Evolutionary conservation across 2,797 vertebrate species (phyloP).

Genomic region (Typhlichthys eigenmanni): DNA sequence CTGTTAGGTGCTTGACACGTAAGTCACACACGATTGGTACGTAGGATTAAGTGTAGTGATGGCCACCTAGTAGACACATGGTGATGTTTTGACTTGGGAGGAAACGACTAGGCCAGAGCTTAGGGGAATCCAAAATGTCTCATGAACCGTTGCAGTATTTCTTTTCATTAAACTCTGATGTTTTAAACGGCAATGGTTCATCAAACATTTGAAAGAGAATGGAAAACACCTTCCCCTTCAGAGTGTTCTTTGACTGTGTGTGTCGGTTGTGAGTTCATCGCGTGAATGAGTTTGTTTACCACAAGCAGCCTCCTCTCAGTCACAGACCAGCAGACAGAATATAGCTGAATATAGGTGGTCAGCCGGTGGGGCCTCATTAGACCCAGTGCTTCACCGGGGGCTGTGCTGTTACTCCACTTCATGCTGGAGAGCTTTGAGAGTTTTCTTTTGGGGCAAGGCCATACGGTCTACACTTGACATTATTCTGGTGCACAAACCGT

Average conservation of each 20-base stretch:
- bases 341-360: slow-evolving; percentile 22
- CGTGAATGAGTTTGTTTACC: background rate
- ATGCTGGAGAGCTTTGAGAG: slow-evolving; percentile 25
- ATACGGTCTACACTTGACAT: slow-evolving; percentile 35
- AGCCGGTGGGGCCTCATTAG: slow-evolving; percentile 30
- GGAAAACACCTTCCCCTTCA: too few relatives aligned
- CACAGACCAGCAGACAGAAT: slow-evolving; percentile 7
- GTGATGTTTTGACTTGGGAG: too few relatives aligned
- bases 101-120: too few relatives aligned
- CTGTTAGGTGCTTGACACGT: slow-evolving; percentile 33
- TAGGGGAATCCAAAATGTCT: too few relatives aligned
- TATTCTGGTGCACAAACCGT: slow-evolving; percentile 27
- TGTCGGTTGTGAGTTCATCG: too few relatives aligned
- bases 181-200: too few relatives aligned
- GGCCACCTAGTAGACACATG: too few relatives aligned
- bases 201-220: too few relatives aligned
- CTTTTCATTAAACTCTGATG: too few relatives aligned
- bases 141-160: too few relatives aligned
- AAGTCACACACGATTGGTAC: slow-evolving; percentile 35
- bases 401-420: slow-evolving; percentile 33
- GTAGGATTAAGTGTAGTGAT: background rate
- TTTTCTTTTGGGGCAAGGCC: slow-evolving; percentile 30
- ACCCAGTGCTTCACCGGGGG: slow-evolving; percentile 28
- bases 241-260: too few relatives aligned
- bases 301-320: background rate